Evolutionary conservation across 2,113 vertebrate species (phyloP).

Genomic region (Hippocampus abdominalis): DNA sequence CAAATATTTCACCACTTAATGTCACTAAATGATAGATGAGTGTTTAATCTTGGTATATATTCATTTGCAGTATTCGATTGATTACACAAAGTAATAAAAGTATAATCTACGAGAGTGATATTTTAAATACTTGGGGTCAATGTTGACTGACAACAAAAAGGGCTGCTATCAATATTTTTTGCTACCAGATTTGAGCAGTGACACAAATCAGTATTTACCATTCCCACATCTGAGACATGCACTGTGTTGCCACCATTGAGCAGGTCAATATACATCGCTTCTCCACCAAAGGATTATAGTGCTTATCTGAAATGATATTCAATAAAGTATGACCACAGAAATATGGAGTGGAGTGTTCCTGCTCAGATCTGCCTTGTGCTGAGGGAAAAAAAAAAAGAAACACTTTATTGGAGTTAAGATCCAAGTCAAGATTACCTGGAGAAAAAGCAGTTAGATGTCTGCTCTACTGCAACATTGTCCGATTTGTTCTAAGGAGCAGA

Average conservation of each 20-base stretch:
- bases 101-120: background rate
- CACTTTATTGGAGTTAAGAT: slow-evolving; percentile 81
- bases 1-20: background rate
- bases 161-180: slow-evolving; percentile 35
- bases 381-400: slow-evolving; percentile 54
- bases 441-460: slow-evolving; percentile 73
- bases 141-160: slow-evolving; percentile 41
- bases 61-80: background rate
- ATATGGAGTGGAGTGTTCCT: slow-evolving; percentile 72
- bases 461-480: slow-evolving; percentile 56
- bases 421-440: slow-evolving; percentile 72
- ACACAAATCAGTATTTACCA: slow-evolving; percentile 66
- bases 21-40: slow-evolving; percentile 7
- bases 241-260: slow-evolving; percentile 60
- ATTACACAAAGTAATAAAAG: background rate
- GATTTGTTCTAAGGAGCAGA: slow-evolving; percentile 63
- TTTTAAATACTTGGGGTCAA: slow-evolving; percentile 32
- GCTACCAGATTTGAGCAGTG: slow-evolving; percentile 42
- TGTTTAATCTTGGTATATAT: background rate
- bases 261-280: slow-evolving; percentile 81
- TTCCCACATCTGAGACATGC: slow-evolving; percentile 47
- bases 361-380: slow-evolving; percentile 66
- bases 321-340: slow-evolving; percentile 78
- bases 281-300: slow-evolving; percentile 72
- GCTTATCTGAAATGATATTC: slow-evolving; percentile 84